These are phyloP conservation scores for Catostylus mosaicus DNA, from an alignment of 30 jellyfish, hydroid and myxozoan species.

Conservation along the genomic window DNA sequence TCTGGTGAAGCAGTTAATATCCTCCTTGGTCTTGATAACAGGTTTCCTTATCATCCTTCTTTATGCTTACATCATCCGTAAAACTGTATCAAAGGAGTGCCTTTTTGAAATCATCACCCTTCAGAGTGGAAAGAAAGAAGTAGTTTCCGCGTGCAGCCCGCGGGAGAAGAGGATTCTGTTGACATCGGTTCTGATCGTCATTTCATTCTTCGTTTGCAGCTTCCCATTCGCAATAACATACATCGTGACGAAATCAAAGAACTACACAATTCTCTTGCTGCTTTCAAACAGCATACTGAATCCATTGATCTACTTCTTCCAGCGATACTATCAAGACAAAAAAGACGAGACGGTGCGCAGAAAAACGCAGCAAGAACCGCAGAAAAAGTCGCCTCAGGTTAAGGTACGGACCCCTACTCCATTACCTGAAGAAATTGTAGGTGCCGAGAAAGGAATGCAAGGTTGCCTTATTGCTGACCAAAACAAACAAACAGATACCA, in stretches of 20 bases:
- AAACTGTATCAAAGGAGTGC: constrained; percentile 69
- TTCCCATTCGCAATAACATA: constrained; percentile 60
- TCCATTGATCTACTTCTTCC: constrained; percentile 69
- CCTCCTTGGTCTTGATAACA: constrained; percentile 34
- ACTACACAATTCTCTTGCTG: constrained; percentile 26
- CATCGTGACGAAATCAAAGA: constrained; percentile 4
- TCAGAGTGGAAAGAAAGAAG: constrained; percentile 65
- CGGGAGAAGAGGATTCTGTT: constrained; percentile 65
- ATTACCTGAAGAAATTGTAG: not conserved
- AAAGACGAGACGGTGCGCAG: constrained; percentile 53
- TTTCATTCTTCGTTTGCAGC: constrained; percentile 58
- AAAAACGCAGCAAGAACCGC: constrained; percentile 7
- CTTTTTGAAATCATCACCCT: constrained; percentile 53
- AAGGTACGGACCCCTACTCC: not conserved
- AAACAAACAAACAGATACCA: not conserved
- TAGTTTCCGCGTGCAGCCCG: constrained; percentile 72
- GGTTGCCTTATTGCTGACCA: not conserved
- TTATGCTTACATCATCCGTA: constrained; percentile 64
- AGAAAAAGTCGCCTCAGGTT: not conserved
- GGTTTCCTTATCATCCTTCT: constrained; percentile 48
- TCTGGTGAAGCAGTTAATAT: constrained; percentile 3
- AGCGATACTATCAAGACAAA: constrained; percentile 54
- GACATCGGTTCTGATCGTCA: constrained; percentile 61
- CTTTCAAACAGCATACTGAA: constrained; percentile 55
- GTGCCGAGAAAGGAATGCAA: not conserved